Evolutionary conservation across 2,113 vertebrate species (phyloP).

Genomic region (Hypanus sabinus): DNA sequence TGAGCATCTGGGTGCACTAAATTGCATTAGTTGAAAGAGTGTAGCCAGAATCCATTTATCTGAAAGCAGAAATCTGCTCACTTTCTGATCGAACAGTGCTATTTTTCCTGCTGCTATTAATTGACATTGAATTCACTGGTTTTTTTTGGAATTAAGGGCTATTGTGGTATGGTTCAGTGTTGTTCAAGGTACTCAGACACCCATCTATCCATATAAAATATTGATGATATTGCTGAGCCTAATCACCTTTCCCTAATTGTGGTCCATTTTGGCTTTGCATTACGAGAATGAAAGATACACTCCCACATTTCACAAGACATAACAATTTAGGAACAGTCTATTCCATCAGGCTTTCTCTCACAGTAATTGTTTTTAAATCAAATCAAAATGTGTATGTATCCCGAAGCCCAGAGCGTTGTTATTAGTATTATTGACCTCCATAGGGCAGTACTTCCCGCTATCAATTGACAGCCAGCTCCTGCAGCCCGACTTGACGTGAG

Average conservation of each 20-base stretch:
- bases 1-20: neutral
- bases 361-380: neutral
- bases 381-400: neutral
- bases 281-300: neutral
- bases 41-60: neutral
- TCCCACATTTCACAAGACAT: neutral
- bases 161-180: neutral
- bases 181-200: neutral
- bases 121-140: neutral
- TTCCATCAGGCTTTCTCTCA: constrained; percentile 13
- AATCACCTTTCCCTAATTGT: neutral
- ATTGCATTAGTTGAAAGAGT: neutral
- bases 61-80: neutral
- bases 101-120: neutral
- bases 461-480: neutral
- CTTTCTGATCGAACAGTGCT: neutral
- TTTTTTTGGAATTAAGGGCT: neutral
- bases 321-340: neutral
- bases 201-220: neutral
- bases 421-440: too few species aligned
- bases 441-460: neutral
- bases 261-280: neutral
- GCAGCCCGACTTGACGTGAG: neutral
- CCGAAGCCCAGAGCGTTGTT: neutral
- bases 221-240: neutral